Conservation (phyloP, 2,113 vertebrate genomes). For the Chloropsis cyanopogon region DNA sequence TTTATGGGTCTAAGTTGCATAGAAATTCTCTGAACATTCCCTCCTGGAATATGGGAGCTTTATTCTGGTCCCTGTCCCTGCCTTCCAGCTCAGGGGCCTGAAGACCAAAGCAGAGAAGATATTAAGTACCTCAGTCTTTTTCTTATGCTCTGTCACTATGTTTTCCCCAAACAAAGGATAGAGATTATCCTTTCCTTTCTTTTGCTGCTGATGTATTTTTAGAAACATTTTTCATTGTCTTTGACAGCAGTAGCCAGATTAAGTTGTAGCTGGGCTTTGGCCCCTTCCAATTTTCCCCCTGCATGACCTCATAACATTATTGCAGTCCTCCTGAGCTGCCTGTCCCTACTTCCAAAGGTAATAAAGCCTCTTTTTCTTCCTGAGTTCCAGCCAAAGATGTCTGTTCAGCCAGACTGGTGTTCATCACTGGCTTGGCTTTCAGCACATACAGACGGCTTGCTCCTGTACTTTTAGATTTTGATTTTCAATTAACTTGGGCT, state of each 20-base stretch:
- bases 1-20: not conserved
- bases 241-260: not conserved
- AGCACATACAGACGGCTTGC: not conserved
- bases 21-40: not conserved
- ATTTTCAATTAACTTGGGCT: not conserved
- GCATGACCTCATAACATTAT: not conserved
- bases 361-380: not conserved
- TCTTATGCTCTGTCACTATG: not conserved
- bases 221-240: not conserved
- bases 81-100: not conserved
- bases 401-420: not conserved
- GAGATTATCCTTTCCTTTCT: not conserved
- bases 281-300: not conserved
- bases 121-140: not conserved
- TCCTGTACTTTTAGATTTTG: not conserved
- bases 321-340: not conserved
- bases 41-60: not conserved
- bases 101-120: not conserved
- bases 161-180: not conserved
- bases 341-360: not conserved
- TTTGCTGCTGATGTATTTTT: not conserved
- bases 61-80: not conserved
- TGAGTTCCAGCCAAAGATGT: not conserved
- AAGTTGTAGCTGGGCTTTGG: not conserved
- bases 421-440: not conserved